Conservation (phyloP, 2,888 invertebrate species). For the Chydorus sphaericus region DNA sequence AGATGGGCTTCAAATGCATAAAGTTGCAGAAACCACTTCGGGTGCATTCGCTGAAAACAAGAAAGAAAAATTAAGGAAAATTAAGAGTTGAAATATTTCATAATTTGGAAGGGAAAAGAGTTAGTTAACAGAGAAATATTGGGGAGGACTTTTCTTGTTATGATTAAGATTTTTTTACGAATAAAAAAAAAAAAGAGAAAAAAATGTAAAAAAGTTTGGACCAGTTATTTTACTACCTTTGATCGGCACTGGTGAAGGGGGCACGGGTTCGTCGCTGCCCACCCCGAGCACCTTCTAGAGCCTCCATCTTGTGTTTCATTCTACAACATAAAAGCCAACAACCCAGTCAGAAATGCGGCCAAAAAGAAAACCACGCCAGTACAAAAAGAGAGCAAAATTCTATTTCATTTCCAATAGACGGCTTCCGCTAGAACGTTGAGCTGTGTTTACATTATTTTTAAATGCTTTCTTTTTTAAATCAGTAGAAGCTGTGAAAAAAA, state of each 20-base stretch:
- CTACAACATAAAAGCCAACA: conserved; percentile 11
- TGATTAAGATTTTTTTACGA: neutral
- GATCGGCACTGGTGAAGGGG: conserved; percentile 11
- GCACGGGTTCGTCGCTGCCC: conserved; percentile 4
- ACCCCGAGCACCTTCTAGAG: conserved; percentile 11
- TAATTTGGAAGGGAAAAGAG: neutral
- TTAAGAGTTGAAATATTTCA: conserved; percentile 10
- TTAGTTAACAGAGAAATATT: neutral
- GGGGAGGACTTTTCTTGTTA: neutral
- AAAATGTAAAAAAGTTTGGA: neutral
- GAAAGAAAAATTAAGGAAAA: conserved; percentile 15
- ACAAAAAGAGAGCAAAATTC: neutral
- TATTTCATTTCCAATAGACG: neutral
- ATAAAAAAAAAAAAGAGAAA: too few species aligned
- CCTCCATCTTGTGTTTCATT: conserved; percentile 15
- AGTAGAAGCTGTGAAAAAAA: neutral
- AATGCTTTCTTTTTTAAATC: neutral
- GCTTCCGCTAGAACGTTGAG: neutral
- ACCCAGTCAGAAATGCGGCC: conserved; percentile 8
- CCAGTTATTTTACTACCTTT: conserved; percentile 8
- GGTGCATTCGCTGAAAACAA: conserved; percentile 63
- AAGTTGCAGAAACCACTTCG: conserved; percentile 99
- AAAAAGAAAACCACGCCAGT: too few species aligned
- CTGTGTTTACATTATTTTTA: neutral
- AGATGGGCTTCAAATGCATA: conserved; percentile 99